phyloP scores from a whole-genome alignment of 2,113 vertebrate genomes.

The Mirounga angustirostris region DNA sequence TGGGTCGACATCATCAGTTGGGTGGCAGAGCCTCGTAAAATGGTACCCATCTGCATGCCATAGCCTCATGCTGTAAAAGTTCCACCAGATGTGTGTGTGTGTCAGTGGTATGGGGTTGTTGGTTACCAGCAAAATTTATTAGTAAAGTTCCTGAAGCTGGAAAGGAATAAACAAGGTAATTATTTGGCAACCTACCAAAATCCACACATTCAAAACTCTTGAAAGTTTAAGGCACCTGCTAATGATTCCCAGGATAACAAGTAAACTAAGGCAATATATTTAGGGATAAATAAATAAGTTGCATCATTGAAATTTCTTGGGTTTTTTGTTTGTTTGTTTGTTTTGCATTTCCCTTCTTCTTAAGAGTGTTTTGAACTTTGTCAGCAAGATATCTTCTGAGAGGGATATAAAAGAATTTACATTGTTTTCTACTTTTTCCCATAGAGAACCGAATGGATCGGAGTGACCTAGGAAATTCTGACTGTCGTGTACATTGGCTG shows the following conservation, averaged over 20 bases:
- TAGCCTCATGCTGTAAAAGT: neutral
- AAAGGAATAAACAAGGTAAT: constrained; percentile 56
- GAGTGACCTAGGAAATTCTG: constrained; percentile 23
- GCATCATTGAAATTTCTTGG: neutral
- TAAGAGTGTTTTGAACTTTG: constrained; percentile 34
- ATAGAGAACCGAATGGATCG: neutral
- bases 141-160: neutral
- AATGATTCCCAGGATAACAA: neutral
- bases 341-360: constrained; percentile 33
- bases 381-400: neutral
- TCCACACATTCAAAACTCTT: neutral
- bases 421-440: neutral
- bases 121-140: constrained; percentile 37
- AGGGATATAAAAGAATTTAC: neutral
- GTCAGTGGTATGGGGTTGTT: neutral
- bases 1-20: constrained; percentile 5
- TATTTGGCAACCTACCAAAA: neutral
- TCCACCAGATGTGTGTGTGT: neutral
- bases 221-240: neutral
- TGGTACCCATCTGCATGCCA: neutral
- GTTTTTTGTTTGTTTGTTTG: neutral
- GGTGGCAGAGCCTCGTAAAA: constrained; percentile 30
- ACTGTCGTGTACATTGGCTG: neutral
- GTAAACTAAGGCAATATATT: constrained; percentile 21
- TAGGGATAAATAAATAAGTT: constrained; percentile 57